These are phyloP conservation scores for Avahi laniger DNA, from an alignment of 2,797 vertebrate genomes.

Conservation along the genomic window DNA sequence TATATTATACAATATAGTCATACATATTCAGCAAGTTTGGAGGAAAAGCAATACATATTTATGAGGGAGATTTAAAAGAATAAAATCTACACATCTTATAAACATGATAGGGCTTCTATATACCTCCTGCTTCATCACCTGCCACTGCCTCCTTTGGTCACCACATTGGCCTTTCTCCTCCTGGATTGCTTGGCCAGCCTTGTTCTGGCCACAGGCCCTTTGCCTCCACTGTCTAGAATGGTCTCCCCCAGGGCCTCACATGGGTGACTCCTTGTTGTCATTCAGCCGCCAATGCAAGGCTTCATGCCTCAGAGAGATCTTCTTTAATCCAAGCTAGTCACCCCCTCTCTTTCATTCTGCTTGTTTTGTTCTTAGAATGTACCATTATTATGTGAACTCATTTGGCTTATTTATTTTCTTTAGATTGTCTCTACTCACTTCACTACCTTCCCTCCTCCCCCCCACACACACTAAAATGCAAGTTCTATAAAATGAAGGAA, in stretches of 20 bases:
- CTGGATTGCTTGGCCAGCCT: neutral
- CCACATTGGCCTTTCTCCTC: neutral
- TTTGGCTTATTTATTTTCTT: neutral
- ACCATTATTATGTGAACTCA: neutral
- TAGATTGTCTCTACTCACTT: neutral
- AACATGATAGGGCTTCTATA: neutral
- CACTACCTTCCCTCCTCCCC: no score
- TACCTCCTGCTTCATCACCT: neutral
- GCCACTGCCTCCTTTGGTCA: neutral
- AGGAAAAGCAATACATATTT: neutral
- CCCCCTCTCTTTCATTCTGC: neutral
- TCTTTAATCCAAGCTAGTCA: neutral
- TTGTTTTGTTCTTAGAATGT: neutral
- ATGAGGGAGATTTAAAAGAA: neutral
- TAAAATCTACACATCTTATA: neutral
- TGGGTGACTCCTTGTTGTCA: neutral
- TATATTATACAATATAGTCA: neutral
- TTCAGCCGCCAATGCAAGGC: neutral
- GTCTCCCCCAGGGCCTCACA: rapidly evolving
- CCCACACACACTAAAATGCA: neutral
- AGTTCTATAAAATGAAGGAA: neutral
- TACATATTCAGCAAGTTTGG: neutral
- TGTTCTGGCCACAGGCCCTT: neutral
- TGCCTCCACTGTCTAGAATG: neutral
- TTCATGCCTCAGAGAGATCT: neutral